Base-by-base conservation (phyloP, 2,113 vertebrate species). In the Lepisosteus oculatus region DNA sequence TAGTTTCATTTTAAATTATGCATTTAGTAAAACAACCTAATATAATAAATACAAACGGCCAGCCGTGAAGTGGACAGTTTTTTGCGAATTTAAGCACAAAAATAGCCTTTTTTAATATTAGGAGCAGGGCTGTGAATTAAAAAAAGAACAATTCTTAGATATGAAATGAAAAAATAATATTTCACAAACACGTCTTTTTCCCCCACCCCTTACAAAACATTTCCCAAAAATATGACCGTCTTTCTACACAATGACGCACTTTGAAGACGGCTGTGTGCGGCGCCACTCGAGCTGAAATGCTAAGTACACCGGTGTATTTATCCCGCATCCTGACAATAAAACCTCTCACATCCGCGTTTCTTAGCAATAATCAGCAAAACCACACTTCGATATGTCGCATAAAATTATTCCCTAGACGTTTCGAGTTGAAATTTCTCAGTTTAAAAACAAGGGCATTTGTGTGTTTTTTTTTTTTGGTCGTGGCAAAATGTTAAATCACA, bases 221-320 rank as follows among this genome's bases (percentile, higher is more conserved):
- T 64, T 72, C 51, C 54, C 62, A 47, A 65, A 61, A 64, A 64
- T 43, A 47, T 55, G 14, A 56, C 55, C 56, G 56, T 59, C 47
- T 69, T 68, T 43, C 62, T 43, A 51, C 55, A 41, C 44, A 68
- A 65, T 73, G 72, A 73, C 72, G 72, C 72, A 73, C 72, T 73
- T 73, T 67, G 17, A 51, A 68, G 72, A 73, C 65, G 43, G 65
- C 55, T 42, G 63, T 43, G 62, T 55, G 71, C 65, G 65, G 55
- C 56, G 61, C 51, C 71, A 56, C 62, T 65, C 71, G 47, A 55
- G 71, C 63, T 72, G 17, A 72, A 64, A 65, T 55, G 70, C 65
- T 55, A 55, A 51, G 41, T 65, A 61, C 64, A 43, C 65, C 56
- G 55, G 56, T 68, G 64, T 61, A 45, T 45, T 51, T 14, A 63